Evolutionary conservation across 2,797 vertebrate species (phyloP).

Genomic region (Apogon talboti): DNA sequence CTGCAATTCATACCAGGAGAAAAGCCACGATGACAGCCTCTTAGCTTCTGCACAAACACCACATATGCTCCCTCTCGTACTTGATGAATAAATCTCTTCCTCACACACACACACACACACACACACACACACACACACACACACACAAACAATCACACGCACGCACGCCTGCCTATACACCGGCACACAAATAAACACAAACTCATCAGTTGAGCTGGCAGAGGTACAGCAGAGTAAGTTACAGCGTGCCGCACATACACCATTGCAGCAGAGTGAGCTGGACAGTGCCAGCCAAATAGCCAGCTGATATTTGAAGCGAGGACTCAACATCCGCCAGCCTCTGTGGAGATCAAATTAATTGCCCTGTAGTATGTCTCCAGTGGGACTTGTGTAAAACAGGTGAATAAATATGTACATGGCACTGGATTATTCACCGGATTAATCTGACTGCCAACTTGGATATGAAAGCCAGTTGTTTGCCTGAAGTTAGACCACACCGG

Average conservation of each 20-base stretch:
- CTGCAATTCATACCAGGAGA: conserved; percentile 44
- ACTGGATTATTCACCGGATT: conserved; percentile 48
- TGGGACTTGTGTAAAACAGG: conserved; percentile 46
- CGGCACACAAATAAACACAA: conserved; percentile 32
- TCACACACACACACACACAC: conserved; percentile 17
- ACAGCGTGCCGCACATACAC: conserved; percentile 52
- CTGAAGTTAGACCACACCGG: conserved; percentile 6
- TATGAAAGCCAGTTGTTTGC: conserved; percentile 32
- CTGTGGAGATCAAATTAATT: conserved; percentile 52
- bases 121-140: conserved; percentile 3
- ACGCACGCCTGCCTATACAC: background rate
- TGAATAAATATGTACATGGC: conserved; percentile 39
- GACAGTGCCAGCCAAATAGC: conserved; percentile 46
- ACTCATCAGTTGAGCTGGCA: conserved; percentile 47
- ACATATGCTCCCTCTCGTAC: conserved; percentile 34
- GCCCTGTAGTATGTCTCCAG: conserved; percentile 33
- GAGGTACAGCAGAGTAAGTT: conserved; percentile 51
- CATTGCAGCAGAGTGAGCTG: conserved; percentile 50
- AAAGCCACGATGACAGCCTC: conserved; percentile 49
- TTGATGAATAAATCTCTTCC: conserved; percentile 50
- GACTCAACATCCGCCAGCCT: conserved; percentile 33
- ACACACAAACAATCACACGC: conserved; percentile 33
- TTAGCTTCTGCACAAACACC: conserved; percentile 53
- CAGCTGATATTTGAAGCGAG: conserved; percentile 45
- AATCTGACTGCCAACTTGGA: conserved; percentile 36